Evolutionary conservation across 1,140 invertebrate species (phyloP).

Genomic region (Drepana arcuata): DNA sequence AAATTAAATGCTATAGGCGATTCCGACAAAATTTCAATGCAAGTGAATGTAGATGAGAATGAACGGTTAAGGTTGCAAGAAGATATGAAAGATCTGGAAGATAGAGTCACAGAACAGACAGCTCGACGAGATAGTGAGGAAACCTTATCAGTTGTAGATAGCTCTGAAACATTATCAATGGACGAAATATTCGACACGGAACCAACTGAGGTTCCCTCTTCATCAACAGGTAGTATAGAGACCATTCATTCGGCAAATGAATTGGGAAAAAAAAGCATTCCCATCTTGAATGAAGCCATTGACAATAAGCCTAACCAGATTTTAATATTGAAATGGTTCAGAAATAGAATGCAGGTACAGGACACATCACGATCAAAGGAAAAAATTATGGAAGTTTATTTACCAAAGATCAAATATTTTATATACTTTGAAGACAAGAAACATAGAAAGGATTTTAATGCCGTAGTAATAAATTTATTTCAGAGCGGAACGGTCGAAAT

Average conservation of each 20-base stretch:
- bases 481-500: background rate
- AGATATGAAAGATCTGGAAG: too few species aligned
- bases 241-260: conserved; percentile 15
- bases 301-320: conserved; percentile 24
- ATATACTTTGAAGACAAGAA: background rate
- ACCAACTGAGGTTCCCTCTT: too few species aligned
- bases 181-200: too few species aligned
- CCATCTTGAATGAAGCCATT: conserved; percentile 20
- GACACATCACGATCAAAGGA: background rate
- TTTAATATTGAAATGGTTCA: background rate
- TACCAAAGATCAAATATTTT: background rate
- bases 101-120: too few species aligned
- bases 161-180: too few species aligned
- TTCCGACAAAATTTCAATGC: background rate
- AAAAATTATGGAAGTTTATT: background rate
- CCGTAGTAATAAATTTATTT: background rate
- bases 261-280: conserved; percentile 12
- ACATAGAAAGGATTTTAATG: background rate
- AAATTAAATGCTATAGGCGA: conserved; percentile 11
- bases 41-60: conserved; percentile 6
- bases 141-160: too few species aligned
- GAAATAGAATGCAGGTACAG: background rate
- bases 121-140: too few species aligned
- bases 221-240: conserved; percentile 1
- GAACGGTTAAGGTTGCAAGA: too few species aligned